phyloP scores from a whole-genome alignment of 2,797 vertebrate genomes.

The Mycteria americana region DNA sequence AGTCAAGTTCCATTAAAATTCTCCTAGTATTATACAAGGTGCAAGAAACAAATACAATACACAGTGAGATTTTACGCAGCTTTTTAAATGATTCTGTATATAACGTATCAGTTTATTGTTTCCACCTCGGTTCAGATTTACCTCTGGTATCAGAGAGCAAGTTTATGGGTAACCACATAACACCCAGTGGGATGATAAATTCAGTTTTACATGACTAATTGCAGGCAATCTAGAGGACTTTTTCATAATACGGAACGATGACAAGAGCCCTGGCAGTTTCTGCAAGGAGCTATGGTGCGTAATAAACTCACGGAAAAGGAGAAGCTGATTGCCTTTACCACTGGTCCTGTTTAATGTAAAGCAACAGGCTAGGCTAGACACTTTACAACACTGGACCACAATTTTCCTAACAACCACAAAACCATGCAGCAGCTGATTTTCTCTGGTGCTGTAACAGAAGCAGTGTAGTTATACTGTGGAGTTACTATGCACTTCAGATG shows the following conservation, averaged over 20 bases:
- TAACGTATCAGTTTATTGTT: not conserved
- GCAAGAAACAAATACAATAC: not conserved
- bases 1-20: not conserved
- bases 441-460: not conserved
- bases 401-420: not conserved
- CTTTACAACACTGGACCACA: not conserved
- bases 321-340: not conserved
- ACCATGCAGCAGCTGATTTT: not conserved
- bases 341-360: not conserved
- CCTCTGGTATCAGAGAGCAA: not conserved
- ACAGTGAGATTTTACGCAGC: not conserved
- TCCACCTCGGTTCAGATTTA: not conserved
- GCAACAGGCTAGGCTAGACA: not conserved
- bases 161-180: not conserved
- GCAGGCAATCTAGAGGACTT: not conserved
- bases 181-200: not conserved
- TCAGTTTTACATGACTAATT: not conserved
- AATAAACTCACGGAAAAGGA: not conserved
- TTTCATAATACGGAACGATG: rapidly evolving
- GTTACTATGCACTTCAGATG: not conserved
- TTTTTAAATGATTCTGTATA: not conserved
- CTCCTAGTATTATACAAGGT: not conserved
- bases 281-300: not conserved
- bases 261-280: not conserved
- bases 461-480: not conserved